Evolutionary conservation across 2,113 vertebrate genomes (phyloP), one percentile per base, ranked within the genome.

Genomic region (Semicossyphus pulcher): DNA sequence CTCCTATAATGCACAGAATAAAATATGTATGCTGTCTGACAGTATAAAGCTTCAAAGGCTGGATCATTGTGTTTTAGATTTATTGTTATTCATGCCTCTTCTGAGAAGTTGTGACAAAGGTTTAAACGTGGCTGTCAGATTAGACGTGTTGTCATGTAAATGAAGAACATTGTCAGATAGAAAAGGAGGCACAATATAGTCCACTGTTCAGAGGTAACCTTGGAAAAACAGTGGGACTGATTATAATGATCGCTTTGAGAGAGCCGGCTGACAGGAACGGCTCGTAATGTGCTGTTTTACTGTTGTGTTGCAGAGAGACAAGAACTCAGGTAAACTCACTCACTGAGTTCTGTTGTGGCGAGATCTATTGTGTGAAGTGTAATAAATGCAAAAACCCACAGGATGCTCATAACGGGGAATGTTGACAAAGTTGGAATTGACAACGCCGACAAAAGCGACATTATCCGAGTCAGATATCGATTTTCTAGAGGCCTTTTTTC

Each of bases 221-320:
- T 66, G 59, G 53, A 54, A 72, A 86, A 72, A 63, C 69, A 83
- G 61, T 21, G 28, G 26, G 48, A 28, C 73, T 83, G 81, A 84
- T 87, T 86, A 58, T 72, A 85, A 87, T 65, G 62, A 84, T 71
- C 60, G 63, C 65, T 63, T 82, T 75, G 15, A 23, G 20, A 11
- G 11, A 11, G 49, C 12, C 2, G 7, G 10, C 37, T 8, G 63
- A 62, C 42, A 37, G 59, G 12, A 51, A n/a, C 1, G 15, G 0
- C 2, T 57, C 8, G 31, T 21, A n/a, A 41, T 63, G 45, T 39
- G 26, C 45, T 44, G 21, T 45, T 56, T 49, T 28, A 25, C 37
- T 48, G 36, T 42, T 21, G 16, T 10, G 39, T 70, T 68, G 51
- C 65, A 29, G 5, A 41, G 7, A 57, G 44, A 70, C 32, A 15